These are phyloP conservation scores for Vanacampus margaritifer DNA, from an alignment of 2,113 vertebrate genomes.

Conservation along the genomic window DNA sequence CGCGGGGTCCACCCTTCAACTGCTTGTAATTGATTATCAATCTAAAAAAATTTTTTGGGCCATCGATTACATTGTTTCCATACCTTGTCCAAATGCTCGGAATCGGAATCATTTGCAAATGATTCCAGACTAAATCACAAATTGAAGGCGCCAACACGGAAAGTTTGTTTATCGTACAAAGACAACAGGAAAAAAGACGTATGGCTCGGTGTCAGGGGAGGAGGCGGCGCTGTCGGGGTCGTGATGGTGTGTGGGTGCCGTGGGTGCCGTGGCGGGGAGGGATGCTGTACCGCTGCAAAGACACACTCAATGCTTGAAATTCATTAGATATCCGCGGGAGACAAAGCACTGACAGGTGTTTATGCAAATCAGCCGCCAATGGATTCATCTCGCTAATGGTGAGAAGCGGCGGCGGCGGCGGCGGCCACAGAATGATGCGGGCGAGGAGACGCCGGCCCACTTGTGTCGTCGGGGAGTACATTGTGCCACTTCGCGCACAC, in stretches of 20 bases:
- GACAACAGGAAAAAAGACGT: background rate
- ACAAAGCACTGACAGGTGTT: conserved; percentile 74
- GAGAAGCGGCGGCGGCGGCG: conserved; percentile 57
- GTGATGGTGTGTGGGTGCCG: background rate
- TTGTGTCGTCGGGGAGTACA: conserved; percentile 41
- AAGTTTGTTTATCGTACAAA: background rate
- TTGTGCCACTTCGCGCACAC: background rate
- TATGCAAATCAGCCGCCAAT: conserved; percentile 66
- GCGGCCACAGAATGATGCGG: conserved; percentile 47
- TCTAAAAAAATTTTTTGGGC: too few species aligned
- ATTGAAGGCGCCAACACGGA: background rate
- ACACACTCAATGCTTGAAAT: conserved; percentile 57
- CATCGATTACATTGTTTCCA: too few species aligned
- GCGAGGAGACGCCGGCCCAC: conserved; percentile 54
- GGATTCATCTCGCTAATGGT: conserved; percentile 63
- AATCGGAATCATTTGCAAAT: too few species aligned
- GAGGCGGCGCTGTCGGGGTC: background rate
- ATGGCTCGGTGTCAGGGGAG: conserved; percentile 19
- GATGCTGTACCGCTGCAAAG: conserved; percentile 14
- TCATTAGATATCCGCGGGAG: conserved; percentile 69
- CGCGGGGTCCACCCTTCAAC: too few species aligned
- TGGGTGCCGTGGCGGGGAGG: too few species aligned
- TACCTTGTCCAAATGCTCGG: too few species aligned
- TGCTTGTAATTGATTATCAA: too few species aligned
- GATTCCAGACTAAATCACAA: background rate